Conservation (phyloP, 1,140 invertebrate species). For the Holcopasites calliopsidis region DNA sequence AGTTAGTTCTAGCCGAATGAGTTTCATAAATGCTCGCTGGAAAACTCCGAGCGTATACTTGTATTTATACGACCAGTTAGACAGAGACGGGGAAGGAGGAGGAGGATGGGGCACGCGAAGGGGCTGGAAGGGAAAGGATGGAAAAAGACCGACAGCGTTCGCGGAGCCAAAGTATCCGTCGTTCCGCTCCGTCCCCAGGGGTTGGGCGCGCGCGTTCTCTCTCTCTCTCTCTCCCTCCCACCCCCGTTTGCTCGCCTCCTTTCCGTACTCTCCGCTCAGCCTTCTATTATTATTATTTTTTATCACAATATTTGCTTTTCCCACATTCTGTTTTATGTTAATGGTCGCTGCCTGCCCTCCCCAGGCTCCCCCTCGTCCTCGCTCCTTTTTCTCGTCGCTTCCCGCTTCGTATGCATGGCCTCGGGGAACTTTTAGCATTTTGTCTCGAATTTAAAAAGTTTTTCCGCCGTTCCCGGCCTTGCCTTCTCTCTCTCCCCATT, state of each 20-base stretch:
- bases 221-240: background rate
- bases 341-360: constrained; percentile 64
- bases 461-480: constrained; percentile 54
- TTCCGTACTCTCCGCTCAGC: constrained; percentile 47
- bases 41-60: constrained; percentile 66
- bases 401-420: constrained; percentile 72
- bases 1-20: constrained; percentile 78
- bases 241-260: background rate
- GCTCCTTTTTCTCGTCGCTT: constrained; percentile 53
- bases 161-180: constrained; percentile 65
- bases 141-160: constrained; percentile 47
- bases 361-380: constrained; percentile 46
- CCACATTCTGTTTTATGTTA: constrained; percentile 79
- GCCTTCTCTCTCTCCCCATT: constrained; percentile 18
- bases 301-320: constrained; percentile 79
- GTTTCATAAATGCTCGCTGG: constrained; percentile 76
- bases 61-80: constrained; percentile 68
- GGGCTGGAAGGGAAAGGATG: constrained; percentile 14
- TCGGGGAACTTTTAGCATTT: constrained; percentile 76
- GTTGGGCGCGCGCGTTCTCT: constrained; percentile 52
- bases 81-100: constrained; percentile 9
- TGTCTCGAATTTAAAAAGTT: constrained; percentile 76
- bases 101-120: background rate
- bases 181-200: constrained; percentile 60
- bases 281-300: constrained; percentile 77